phyloP scores from a whole-genome alignment of 1,140 invertebrate genomes.

The Hirudo medicinalis region DNA sequence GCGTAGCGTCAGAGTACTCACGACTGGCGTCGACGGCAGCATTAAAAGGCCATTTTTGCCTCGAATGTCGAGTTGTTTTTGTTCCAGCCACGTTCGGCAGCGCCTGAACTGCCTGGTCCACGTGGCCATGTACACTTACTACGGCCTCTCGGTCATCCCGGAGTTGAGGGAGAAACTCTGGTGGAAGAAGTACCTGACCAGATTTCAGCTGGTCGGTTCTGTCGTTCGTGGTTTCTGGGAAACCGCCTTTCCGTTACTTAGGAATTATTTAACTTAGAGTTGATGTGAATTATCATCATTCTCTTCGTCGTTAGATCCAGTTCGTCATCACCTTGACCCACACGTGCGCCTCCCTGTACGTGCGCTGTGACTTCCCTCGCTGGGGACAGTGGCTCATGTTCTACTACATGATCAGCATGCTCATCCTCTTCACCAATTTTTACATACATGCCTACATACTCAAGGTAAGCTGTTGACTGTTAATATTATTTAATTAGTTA shows the following conservation, averaged over 20 bases:
- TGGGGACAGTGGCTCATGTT: slow-evolving; percentile 22
- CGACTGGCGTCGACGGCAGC: too few relatives aligned
- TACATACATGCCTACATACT: slow-evolving; percentile 19
- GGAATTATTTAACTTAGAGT: background rate
- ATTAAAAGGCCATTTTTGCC: too few relatives aligned
- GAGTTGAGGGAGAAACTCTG: slow-evolving; percentile 38
- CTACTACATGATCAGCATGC: slow-evolving; percentile 23
- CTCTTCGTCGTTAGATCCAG: slow-evolving; percentile 17
- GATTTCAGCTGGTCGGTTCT: slow-evolving; percentile 33
- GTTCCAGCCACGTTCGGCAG: slow-evolving; percentile 29
- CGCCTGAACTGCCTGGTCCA: slow-evolving; percentile 61
- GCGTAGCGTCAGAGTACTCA: too few relatives aligned
- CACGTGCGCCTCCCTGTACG: slow-evolving; percentile 18
- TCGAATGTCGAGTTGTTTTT: too few relatives aligned
- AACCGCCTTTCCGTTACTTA: background rate
- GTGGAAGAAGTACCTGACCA: slow-evolving; percentile 43
- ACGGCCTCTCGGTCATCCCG: slow-evolving; percentile 51
- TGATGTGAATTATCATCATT: background rate
- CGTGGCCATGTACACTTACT: slow-evolving; percentile 66
- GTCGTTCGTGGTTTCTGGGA: background rate
- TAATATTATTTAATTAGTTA: too few relatives aligned
- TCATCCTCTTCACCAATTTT: slow-evolving; percentile 24
- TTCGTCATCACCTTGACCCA: slow-evolving; percentile 22
- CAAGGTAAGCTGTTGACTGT: background rate
- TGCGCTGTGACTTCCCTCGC: slow-evolving; percentile 20